A percentile compares a stretch with the other conserved stretches of the same genome.
Conservation (phyloP, 2,113 vertebrate genomes). For the Urocolius indicus region DNA sequence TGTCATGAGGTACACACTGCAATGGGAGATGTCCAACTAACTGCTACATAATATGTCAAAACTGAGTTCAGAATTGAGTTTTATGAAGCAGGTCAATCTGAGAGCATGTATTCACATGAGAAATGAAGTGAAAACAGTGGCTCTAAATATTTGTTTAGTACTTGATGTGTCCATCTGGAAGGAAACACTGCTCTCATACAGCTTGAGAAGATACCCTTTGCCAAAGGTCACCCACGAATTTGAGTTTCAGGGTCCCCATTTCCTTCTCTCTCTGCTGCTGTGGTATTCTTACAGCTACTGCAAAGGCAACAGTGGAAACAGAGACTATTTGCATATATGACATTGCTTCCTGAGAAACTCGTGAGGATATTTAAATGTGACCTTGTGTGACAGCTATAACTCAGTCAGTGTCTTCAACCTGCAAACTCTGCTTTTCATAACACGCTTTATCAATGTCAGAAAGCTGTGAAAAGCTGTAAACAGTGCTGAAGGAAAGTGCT, state of each 20-base stretch:
- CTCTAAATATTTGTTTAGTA: neutral
- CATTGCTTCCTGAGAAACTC: neutral
- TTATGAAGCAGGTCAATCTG: neutral
- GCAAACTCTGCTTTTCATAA: conserved; percentile 1
- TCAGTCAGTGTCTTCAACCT: neutral
- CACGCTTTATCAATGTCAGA: neutral
- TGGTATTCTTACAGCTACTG: neutral
- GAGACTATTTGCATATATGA: neutral
- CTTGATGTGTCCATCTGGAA: neutral
- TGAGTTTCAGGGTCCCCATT: neutral
- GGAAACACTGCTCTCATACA: neutral
- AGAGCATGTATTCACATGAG: neutral
- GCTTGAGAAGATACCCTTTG: neutral
- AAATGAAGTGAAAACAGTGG: neutral
- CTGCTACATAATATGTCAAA: neutral
- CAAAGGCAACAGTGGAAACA: neutral
- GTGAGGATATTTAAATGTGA: neutral
- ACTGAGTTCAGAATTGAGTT: neutral
- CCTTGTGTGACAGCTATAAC: neutral
- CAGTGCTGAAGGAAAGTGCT: neutral
- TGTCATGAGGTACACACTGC: accelerated
- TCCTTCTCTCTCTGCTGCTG: accelerated
- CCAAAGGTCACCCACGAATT: neutral
- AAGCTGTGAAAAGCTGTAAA: conserved; percentile 18
- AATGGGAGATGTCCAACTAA: neutral